Conservation (phyloP, 2,797 vertebrate species). For the Mus minutoides region DNA sequence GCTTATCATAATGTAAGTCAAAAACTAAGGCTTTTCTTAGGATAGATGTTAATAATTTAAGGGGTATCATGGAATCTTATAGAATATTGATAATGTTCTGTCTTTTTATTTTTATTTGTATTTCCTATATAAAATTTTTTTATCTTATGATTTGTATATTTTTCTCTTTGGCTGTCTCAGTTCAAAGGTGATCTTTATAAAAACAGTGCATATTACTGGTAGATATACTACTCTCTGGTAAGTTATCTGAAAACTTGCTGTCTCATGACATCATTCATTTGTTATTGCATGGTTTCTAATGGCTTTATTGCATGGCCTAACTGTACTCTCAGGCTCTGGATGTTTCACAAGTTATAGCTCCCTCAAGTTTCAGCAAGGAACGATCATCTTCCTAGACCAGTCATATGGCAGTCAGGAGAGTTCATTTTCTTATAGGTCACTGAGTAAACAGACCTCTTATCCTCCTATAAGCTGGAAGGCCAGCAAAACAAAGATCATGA, state of each 20-base stretch:
- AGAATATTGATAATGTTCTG: background rate
- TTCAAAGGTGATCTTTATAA: background rate
- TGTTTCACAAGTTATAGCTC: background rate
- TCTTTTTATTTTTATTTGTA: background rate
- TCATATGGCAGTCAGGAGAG: background rate
- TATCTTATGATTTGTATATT: background rate
- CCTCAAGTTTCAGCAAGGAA: background rate
- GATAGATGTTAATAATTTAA: slow-evolving; percentile 21
- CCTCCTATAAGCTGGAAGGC: background rate
- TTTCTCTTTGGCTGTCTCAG: background rate
- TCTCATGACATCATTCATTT: background rate
- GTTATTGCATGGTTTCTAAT: background rate
- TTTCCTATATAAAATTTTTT: background rate
- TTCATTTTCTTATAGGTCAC: background rate
- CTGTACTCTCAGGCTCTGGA: background rate
- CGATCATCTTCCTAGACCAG: background rate
- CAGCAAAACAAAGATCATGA: background rate
- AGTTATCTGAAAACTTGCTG: background rate
- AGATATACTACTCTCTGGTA: background rate
- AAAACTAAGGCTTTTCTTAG: slow-evolving; percentile 5
- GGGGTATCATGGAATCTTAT: background rate
- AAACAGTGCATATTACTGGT: background rate
- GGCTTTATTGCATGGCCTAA: background rate
- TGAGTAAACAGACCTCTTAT: background rate
- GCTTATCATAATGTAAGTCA: background rate